These are phyloP conservation scores for Dolichoris vasculosae DNA, from an alignment of 1,140 invertebrate species.

Conservation along the genomic window DNA sequence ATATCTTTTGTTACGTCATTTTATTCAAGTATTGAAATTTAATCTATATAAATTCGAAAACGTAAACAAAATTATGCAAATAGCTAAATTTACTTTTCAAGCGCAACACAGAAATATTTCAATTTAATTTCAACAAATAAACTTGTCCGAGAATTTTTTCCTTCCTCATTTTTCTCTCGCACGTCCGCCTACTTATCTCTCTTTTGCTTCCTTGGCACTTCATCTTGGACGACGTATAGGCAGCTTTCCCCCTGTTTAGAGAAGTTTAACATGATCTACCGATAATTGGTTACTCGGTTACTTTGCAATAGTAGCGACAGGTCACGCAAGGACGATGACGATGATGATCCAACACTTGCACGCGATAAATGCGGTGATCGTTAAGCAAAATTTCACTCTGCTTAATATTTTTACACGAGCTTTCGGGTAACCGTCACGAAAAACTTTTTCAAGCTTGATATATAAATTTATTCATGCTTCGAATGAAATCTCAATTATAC, in stretches of 20 bases:
- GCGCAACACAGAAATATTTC: too few relatives aligned
- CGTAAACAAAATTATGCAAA: too few relatives aligned
- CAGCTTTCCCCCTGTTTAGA: conserved; percentile 49
- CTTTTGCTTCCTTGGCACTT: neutral
- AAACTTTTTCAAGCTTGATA: neutral
- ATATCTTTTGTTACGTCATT: too few relatives aligned
- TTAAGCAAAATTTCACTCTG: neutral
- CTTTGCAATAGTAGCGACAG: conserved; percentile 47
- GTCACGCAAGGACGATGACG: conserved; percentile 56
- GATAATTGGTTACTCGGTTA: conserved; percentile 60
- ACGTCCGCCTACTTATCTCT: neutral
- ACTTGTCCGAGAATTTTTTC: neutral
- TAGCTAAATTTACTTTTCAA: too few relatives aligned
- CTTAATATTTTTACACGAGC: neutral
- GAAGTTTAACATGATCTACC: conserved; percentile 61
- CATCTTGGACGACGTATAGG: neutral
- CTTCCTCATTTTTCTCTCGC: neutral
- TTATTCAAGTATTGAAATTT: too few relatives aligned
- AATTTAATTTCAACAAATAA: too few relatives aligned
- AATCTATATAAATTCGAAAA: too few relatives aligned
- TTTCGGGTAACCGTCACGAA: neutral
- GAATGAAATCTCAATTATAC: neutral
- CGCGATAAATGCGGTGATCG: conserved; percentile 21
- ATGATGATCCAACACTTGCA: conserved; percentile 30
- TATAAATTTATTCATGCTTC: neutral